Evolutionary conservation across 2,113 vertebrate genomes (phyloP).

Genomic region (Gila orcuttii): DNA sequence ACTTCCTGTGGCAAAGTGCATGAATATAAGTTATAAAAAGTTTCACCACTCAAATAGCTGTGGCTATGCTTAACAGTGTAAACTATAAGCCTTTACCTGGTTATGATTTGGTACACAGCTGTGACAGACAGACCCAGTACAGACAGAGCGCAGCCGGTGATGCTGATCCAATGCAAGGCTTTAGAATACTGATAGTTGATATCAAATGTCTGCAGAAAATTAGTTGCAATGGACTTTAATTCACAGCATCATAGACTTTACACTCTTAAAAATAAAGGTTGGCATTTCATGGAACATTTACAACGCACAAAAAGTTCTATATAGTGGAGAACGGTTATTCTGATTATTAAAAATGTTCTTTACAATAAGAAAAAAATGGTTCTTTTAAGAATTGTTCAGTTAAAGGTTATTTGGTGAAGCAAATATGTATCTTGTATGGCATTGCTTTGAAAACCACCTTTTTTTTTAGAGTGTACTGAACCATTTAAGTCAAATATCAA

Average conservation of each 20-base stretch:
- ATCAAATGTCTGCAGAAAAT: slow-evolving; percentile 25
- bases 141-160: slow-evolving; percentile 62
- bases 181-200: slow-evolving; percentile 54
- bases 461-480: neutral
- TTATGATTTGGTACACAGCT: slow-evolving; percentile 60
- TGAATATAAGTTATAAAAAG: neutral
- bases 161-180: slow-evolving; percentile 56
- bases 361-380: no score
- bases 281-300: no score
- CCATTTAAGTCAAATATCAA: neutral
- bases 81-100: slow-evolving; percentile 53
- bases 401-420: no score
- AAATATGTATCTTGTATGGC: no score
- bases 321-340: no score
- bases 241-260: neutral
- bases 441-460: neutral
- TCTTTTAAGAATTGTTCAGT: no score
- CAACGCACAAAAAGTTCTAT: no score
- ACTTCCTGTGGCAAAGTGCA: slow-evolving; percentile 61
- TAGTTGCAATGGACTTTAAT: neutral
- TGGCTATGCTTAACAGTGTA: neutral
- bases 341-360: no score
- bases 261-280: neutral
- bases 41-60: neutral
- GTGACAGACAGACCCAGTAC: slow-evolving; percentile 63